Evolutionary conservation across 1,140 invertebrate species (phyloP).

Genomic region (Hypsibius dujardini): DNA sequence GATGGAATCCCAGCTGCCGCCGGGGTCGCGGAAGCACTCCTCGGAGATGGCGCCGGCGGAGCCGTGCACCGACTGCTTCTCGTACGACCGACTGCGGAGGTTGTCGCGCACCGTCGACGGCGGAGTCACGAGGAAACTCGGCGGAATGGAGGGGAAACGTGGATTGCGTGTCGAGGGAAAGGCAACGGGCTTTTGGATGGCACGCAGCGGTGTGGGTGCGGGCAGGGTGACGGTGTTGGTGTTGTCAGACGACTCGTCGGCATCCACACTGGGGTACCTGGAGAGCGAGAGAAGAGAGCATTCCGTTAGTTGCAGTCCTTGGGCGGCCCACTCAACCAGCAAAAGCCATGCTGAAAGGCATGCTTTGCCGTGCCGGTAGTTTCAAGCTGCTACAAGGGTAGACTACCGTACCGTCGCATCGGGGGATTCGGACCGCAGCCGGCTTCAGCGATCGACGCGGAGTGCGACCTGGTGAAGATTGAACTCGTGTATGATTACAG

Average conservation of each 20-base stretch:
- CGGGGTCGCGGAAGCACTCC: conserved; percentile 3
- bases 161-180: too few relatives aligned
- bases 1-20: conserved; percentile 4
- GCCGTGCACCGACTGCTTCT: too few relatives aligned
- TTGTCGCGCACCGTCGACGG: background rate
- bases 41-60: background rate
- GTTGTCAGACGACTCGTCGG: background rate
- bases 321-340: too few relatives aligned
- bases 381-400: too few relatives aligned
- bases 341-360: too few relatives aligned
- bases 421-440: background rate
- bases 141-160: background rate
- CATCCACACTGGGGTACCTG: background rate
- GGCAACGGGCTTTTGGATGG: background rate
- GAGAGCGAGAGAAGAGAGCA: too few relatives aligned
- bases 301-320: too few relatives aligned
- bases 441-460: conserved; percentile 2
- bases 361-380: too few relatives aligned
- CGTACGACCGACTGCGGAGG: too few relatives aligned
- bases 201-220: background rate
- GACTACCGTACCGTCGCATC: conserved; percentile 1
- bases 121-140: background rate
- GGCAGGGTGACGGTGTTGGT: background rate
- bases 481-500: too few relatives aligned
- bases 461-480: background rate